A percentile compares a stretch with the other conserved stretches of the same genome.
phyloP scores from a whole-genome alignment of 2,888 invertebrate species.

The Choreutis nemorana region DNA sequence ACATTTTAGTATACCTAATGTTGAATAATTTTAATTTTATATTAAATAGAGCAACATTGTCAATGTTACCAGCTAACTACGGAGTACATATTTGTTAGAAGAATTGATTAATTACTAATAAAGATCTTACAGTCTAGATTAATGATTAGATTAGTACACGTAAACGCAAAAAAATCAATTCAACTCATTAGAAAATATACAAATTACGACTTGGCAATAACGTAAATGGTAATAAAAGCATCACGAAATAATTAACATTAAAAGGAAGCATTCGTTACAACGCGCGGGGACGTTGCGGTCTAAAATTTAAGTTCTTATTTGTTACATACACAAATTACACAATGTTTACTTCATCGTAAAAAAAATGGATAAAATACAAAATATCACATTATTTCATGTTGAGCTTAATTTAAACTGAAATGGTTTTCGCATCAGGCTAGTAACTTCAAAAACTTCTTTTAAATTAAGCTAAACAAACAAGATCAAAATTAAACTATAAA shows the following conservation, averaged over 20 bases:
- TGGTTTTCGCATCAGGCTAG: constrained; percentile 17
- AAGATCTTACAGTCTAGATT: constrained; percentile 43
- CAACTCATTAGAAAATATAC: constrained; percentile 29
- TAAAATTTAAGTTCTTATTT: constrained; percentile 31
- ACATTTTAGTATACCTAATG: constrained; percentile 14
- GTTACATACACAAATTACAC: constrained; percentile 45
- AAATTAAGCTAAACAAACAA: constrained; percentile 65
- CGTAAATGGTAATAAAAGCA: constrained; percentile 48
- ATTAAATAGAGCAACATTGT: constrained; percentile 34
- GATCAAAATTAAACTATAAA: constrained; percentile 27
- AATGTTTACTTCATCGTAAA: constrained; percentile 36
- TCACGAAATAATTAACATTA: constrained; percentile 44
- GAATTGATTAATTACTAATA: constrained; percentile 52
- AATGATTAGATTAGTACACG: constrained; percentile 45
- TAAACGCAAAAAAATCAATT: constrained; percentile 51
- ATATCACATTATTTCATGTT: constrained; percentile 66
- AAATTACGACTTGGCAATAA: constrained; percentile 40
- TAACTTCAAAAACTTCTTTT: constrained; percentile 24
- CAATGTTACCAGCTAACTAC: constrained; percentile 42
- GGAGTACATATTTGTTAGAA: constrained; percentile 50
- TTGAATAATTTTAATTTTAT: constrained; percentile 31
- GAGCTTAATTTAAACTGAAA: constrained; percentile 62
- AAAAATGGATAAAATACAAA: constrained; percentile 58
- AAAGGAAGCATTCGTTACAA: constrained; percentile 50
- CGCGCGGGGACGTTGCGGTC: constrained; percentile 26